Evolutionary conservation across 2,797 vertebrate genomes (phyloP).

Genomic region (Threskiornis aethiopicus): DNA sequence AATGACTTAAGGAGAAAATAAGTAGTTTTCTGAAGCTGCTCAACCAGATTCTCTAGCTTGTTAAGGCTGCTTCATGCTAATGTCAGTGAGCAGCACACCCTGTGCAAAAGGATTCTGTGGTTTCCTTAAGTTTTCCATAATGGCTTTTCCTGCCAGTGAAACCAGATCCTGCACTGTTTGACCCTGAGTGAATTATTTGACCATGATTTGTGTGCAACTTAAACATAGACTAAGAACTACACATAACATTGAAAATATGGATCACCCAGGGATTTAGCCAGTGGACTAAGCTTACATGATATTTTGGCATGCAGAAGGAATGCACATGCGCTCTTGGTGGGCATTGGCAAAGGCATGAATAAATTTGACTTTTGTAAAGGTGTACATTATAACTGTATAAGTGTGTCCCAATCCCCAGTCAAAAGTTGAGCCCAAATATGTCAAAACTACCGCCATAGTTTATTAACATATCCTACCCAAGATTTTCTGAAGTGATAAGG

Average conservation of each 20-base stretch:
- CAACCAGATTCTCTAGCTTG: background rate
- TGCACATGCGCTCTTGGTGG: background rate
- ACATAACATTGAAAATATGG: background rate
- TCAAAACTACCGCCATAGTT: background rate
- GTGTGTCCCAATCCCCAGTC: background rate
- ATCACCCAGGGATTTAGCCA: background rate
- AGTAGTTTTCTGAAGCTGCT: background rate
- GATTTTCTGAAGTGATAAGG: background rate
- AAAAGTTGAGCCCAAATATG: background rate
- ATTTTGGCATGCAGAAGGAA: background rate
- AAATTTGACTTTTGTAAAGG: background rate
- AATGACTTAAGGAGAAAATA: background rate
- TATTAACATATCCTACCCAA: background rate
- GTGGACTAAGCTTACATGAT: background rate
- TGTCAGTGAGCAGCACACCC: background rate
- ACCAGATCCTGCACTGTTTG: conserved; percentile 11
- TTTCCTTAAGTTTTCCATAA: conserved; percentile 1
- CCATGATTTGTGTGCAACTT: conserved; percentile 11
- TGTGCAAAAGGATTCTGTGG: background rate
- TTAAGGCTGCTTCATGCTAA: background rate
- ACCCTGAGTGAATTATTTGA: conserved; percentile 34
- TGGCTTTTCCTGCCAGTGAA: conserved; percentile 47
- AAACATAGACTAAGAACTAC: background rate
- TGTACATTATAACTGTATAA: background rate
- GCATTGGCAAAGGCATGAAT: background rate